Conservation (phyloP, 2,888 invertebrate genomes). For the Ophraella communa region DNA sequence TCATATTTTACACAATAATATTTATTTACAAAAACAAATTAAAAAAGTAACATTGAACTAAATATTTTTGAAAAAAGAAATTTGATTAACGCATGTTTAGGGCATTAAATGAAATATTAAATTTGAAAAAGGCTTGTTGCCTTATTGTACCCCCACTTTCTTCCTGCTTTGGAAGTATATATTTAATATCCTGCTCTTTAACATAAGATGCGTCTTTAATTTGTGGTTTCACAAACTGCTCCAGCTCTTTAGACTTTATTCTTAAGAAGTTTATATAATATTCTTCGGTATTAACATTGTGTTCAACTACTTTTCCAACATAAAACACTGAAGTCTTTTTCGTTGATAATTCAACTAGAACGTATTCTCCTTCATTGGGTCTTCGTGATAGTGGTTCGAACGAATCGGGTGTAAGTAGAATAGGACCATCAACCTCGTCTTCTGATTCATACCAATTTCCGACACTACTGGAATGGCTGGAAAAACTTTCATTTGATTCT, state of each 20-base stretch:
- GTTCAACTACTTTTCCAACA: constrained; percentile 7
- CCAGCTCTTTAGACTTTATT: too few relatives aligned
- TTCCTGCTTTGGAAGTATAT: too few relatives aligned
- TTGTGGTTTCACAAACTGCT: too few relatives aligned
- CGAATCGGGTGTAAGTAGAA: not conserved
- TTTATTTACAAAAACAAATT: not conserved
- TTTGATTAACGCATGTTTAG: not conserved
- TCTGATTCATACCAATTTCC: not conserved
- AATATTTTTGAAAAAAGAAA: not conserved
- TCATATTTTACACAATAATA: too few relatives aligned
- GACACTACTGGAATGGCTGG: not conserved
- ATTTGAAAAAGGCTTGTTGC: too few relatives aligned
- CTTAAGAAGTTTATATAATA: too few relatives aligned
- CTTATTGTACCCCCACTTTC: too few relatives aligned
- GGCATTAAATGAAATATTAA: not conserved
- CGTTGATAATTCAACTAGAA: constrained; percentile 4
- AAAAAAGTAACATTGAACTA: not conserved
- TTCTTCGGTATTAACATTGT: not conserved
- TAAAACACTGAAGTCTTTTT: not conserved
- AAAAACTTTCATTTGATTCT: constrained; percentile 6
- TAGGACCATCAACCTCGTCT: not conserved
- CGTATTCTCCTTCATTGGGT: constrained; percentile 3
- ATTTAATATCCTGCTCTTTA: too few relatives aligned
- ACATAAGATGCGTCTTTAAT: too few relatives aligned
- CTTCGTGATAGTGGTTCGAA: not conserved